Evolutionary conservation across 2,113 vertebrate genomes (phyloP).

Genomic region (Poicephalus meyeri): DNA sequence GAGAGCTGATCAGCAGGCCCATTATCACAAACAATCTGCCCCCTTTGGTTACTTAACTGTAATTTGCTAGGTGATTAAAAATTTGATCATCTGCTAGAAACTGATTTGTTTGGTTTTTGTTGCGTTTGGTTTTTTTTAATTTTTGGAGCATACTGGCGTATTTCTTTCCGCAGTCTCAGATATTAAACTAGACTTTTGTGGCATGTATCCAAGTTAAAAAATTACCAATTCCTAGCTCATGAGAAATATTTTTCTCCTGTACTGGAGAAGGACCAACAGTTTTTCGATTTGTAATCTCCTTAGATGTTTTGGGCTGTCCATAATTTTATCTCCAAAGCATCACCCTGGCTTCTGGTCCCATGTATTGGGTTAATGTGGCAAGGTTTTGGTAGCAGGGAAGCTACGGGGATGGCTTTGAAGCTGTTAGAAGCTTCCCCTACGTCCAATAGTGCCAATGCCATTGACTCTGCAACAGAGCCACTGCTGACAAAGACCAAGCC

Average conservation of each 20-base stretch:
- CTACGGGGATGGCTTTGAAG: not conserved
- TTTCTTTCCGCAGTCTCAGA: not conserved
- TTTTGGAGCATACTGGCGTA: not conserved
- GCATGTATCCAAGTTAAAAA: not conserved
- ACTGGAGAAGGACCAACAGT: not conserved
- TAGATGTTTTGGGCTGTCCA: not conserved
- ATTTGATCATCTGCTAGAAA: constrained; percentile 1
- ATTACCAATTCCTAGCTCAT: not conserved
- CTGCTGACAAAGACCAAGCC: not conserved
- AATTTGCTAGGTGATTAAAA: constrained; percentile 1
- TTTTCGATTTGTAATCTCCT: not conserved
- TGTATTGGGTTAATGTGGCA: not conserved
- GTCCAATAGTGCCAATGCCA: not conserved
- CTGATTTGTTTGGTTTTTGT: not conserved
- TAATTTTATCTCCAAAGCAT: not conserved
- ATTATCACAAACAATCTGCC: not conserved
- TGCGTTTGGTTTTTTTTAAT: not conserved
- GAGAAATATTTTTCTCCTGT: not conserved
- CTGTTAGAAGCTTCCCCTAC: not conserved
- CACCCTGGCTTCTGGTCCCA: not conserved
- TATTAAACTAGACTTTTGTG: not conserved
- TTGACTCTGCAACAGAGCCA: rapidly evolving
- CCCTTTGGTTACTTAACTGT: not conserved
- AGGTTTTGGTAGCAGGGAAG: not conserved
- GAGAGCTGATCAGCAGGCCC: not conserved